These are phyloP conservation scores for Uropetala carovei DNA, from an alignment of 2,888 invertebrate genomes.

Conservation along the genomic window DNA sequence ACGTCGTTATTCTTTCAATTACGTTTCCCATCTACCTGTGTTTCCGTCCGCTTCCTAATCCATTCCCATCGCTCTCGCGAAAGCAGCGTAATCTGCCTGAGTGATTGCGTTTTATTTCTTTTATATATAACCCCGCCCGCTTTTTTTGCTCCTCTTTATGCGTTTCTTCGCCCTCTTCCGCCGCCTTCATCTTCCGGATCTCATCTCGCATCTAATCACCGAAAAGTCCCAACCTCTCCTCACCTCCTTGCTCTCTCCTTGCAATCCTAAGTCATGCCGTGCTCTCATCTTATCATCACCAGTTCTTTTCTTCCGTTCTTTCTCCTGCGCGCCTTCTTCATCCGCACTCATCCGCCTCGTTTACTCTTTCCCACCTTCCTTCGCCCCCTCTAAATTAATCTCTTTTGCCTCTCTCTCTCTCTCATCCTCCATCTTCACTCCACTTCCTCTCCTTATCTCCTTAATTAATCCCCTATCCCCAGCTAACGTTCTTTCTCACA, in stretches of 20 bases:
- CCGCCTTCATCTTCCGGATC: conserved; percentile 20
- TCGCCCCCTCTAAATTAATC: not conserved
- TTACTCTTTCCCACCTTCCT: not conserved
- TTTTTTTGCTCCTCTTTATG: not conserved
- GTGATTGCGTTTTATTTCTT: not conserved
- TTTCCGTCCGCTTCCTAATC: too few species aligned
- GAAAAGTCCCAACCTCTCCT: not conserved
- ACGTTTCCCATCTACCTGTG: too few species aligned
- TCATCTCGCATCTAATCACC: conserved; percentile 45
- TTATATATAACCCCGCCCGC: not conserved
- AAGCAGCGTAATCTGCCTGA: too few species aligned
- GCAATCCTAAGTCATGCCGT: not conserved
- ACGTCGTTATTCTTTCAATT: too few species aligned
- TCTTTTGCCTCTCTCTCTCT: not conserved
- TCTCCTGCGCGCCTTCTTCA: not conserved
- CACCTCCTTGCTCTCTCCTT: not conserved
- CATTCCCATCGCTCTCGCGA: too few species aligned
- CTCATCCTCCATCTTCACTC: not conserved
- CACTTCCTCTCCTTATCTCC: conserved; percentile 9
- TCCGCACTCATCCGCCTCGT: not conserved
- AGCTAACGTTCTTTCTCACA: not conserved
- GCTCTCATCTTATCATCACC: not conserved
- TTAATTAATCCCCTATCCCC: conserved; percentile 14
- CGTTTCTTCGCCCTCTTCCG: conserved; percentile 11
- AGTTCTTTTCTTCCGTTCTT: not conserved